Evolutionary conservation across 2,113 vertebrate genomes (phyloP).

Genomic region (Octodon degus): DNA sequence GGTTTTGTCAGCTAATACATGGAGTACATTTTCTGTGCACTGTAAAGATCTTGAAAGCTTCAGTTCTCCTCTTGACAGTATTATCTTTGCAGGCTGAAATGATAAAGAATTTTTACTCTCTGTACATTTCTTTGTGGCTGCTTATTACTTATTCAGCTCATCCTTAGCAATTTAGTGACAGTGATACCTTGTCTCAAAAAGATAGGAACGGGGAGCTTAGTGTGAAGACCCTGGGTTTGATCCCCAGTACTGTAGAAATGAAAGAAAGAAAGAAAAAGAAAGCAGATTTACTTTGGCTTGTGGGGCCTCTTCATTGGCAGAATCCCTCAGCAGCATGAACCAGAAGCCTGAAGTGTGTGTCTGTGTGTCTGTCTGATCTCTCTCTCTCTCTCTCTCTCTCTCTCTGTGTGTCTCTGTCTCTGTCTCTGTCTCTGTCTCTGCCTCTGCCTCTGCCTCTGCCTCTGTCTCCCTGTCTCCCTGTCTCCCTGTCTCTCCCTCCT

Average conservation of each 20-base stretch:
- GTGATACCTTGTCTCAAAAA: not conserved
- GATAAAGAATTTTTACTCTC: not conserved
- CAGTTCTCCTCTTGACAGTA: not conserved
- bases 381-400: no score
- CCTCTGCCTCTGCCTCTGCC: no score
- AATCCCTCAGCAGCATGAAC: not conserved
- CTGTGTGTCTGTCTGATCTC: not conserved
- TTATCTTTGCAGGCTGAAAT: not conserved
- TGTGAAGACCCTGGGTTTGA: not conserved
- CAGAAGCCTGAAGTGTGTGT: not conserved
- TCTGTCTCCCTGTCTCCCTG: no score
- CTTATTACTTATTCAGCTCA: not conserved
- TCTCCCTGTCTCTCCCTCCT: not conserved
- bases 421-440: no score
- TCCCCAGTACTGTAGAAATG: not conserved
- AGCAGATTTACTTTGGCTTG: not conserved
- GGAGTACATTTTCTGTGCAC: not conserved
- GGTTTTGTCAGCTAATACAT: not conserved
- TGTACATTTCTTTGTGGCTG: not conserved
- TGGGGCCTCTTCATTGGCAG: not conserved
- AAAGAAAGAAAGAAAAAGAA: not conserved
- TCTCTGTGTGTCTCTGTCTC: no score
- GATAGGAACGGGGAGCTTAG: not conserved
- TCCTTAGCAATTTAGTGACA: not conserved
- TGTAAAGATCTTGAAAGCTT: not conserved